Conservation (phyloP, 2,888 invertebrate species). For the Elmis aenea region DNA sequence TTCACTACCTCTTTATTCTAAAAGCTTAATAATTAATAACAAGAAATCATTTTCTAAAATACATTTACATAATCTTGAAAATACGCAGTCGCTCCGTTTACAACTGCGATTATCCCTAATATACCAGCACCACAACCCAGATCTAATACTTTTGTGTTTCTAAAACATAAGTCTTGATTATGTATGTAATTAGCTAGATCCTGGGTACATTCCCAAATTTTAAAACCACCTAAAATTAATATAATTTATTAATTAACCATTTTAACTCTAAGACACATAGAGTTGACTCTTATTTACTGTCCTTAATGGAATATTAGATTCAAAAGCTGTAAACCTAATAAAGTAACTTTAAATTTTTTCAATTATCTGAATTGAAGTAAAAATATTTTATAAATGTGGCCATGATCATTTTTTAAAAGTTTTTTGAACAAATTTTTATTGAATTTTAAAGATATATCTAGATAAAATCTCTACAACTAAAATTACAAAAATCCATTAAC, state of each 20-base stretch:
- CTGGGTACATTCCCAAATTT: constrained; percentile 92
- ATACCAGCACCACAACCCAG: constrained; percentile 91
- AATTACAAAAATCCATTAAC: too few species aligned
- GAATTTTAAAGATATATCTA: too few species aligned
- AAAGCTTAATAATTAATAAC: constrained; percentile 34
- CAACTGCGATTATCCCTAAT: constrained; percentile 73
- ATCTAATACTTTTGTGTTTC: constrained; percentile 66
- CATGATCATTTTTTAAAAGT: too few species aligned
- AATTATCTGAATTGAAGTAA: constrained; percentile 5
- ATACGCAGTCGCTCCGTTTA: constrained; percentile 64
- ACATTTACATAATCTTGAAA: constrained; percentile 89
- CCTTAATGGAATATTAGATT: too few species aligned
- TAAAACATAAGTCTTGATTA: constrained; percentile 42
- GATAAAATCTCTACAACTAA: too few species aligned
- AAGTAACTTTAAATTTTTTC: too few species aligned
- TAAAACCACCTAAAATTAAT: constrained; percentile 75
- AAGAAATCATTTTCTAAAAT: neutral
- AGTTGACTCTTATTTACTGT: too few species aligned
- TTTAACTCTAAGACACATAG: constrained; percentile 6
- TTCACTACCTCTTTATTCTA: constrained; percentile 83
- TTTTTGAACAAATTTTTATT: too few species aligned
- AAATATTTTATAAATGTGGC: neutral
- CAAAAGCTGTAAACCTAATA: too few species aligned
- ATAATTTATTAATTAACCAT: constrained; percentile 3
- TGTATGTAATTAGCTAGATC: constrained; percentile 70